These are phyloP conservation scores for Otis tarda DNA, from an alignment of 2,113 vertebrate genomes.

Conservation along the genomic window DNA sequence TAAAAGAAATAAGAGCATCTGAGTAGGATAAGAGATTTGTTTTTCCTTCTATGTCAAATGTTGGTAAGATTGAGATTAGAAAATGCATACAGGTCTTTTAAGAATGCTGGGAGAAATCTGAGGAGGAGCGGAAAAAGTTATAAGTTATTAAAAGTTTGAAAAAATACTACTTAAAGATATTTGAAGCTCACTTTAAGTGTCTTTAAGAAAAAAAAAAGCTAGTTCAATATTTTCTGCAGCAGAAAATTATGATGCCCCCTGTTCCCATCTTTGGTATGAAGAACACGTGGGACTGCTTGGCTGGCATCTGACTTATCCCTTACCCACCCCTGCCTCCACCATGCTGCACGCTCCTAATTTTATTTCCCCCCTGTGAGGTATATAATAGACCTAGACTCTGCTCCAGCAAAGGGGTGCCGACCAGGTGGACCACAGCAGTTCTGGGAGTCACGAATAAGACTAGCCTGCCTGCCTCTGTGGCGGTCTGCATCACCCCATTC, in stretches of 20 bases:
- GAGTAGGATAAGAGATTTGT: not conserved
- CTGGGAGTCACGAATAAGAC: not conserved
- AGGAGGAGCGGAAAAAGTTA: not conserved
- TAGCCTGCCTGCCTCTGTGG: too few species aligned
- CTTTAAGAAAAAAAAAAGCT: not conserved
- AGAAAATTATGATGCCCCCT: not conserved
- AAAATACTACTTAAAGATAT: not conserved
- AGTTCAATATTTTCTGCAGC: not conserved
- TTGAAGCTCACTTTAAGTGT: not conserved
- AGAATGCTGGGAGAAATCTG: not conserved
- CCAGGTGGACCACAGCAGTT: not conserved
- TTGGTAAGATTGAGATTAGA: not conserved
- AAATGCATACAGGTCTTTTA: not conserved
- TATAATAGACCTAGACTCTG: not conserved
- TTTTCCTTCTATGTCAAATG: not conserved
- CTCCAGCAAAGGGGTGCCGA: not conserved
- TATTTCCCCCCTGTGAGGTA: not conserved
- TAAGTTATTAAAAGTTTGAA: not conserved
- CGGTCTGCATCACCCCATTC: rapidly evolving
- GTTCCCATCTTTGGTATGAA: not conserved
- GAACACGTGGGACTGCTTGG: not conserved
- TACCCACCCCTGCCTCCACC: too few species aligned
- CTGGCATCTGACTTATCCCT: too few species aligned
- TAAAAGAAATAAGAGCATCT: not conserved
- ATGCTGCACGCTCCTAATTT: not conserved